Conservation (phyloP, 2,113 vertebrate species). For the Myotis yumanensis region DNA sequence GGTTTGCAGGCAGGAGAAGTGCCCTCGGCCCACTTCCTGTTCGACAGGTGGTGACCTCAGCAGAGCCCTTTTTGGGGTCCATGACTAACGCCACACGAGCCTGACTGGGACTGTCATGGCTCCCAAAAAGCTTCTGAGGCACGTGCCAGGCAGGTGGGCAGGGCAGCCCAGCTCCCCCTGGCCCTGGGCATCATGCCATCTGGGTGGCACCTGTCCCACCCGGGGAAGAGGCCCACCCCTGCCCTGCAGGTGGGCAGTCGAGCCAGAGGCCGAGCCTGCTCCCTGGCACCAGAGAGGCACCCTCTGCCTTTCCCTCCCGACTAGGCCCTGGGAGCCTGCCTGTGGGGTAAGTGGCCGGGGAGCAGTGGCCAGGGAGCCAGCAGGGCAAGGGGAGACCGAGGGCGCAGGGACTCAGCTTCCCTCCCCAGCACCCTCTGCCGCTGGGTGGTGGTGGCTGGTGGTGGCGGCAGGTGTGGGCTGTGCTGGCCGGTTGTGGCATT, state of each 20-base stretch:
- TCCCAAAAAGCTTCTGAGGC: neutral
- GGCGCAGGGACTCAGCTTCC: neutral
- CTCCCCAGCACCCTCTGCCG: neutral
- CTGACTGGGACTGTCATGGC: neutral
- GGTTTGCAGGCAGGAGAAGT: slow-evolving; percentile 1
- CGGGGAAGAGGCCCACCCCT: neutral
- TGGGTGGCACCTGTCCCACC: neutral
- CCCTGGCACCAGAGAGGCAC: neutral
- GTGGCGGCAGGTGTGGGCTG: neutral
- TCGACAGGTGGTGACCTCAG: slow-evolving; percentile 22
- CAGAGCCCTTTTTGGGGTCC: slow-evolving; percentile 25
- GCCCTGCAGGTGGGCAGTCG: neutral
- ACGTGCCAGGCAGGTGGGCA: neutral
- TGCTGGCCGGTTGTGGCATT: neutral
- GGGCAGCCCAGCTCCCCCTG: neutral
- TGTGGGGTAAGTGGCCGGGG: neutral
- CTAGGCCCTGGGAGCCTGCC: neutral
- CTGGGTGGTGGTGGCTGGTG: neutral
- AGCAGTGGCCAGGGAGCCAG: neutral
- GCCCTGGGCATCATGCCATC: neutral
- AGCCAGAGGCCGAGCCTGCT: neutral
- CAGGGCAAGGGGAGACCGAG: neutral
- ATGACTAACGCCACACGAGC: neutral
- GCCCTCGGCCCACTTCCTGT: neutral
- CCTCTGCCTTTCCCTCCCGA: neutral